Conservation (phyloP, 2,888 invertebrate species). For the Diaperis boleti region DNA sequence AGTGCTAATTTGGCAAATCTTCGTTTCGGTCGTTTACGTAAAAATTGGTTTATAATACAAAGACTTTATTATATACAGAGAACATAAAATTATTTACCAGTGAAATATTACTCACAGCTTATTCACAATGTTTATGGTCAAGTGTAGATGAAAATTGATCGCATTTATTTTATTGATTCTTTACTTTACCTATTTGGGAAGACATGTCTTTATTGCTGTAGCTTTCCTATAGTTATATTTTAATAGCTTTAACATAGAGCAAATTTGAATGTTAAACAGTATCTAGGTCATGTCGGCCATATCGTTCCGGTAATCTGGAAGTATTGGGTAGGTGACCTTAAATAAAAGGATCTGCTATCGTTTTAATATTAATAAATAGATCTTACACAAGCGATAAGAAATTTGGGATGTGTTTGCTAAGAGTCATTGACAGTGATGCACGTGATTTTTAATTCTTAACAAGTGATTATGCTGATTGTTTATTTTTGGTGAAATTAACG, state of each 20-base stretch:
- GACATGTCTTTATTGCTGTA: neutral
- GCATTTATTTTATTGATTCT: conserved; percentile 30
- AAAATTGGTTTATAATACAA: conserved; percentile 32
- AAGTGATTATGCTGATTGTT: neutral
- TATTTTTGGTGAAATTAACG: neutral
- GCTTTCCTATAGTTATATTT: neutral
- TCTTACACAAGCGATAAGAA: conserved; percentile 26
- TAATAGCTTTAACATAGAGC: neutral
- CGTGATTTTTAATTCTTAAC: no score
- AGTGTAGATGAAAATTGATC: conserved; percentile 23
- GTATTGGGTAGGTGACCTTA: conserved; percentile 16
- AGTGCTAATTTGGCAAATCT: conserved; percentile 27
- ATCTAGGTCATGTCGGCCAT: conserved; percentile 35
- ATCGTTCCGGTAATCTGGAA: conserved; percentile 19
- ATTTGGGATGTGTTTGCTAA: conserved; percentile 14
- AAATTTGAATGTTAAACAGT: conserved; percentile 14
- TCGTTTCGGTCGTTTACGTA: conserved; percentile 9
- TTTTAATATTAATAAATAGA: conserved; percentile 2
- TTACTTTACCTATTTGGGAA: neutral
- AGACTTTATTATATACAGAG: conserved; percentile 34
- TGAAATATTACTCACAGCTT: conserved; percentile 10
- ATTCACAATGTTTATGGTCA: conserved; percentile 26
- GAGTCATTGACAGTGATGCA: conserved; percentile 14
- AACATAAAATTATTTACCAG: neutral
- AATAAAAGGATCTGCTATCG: conserved; percentile 8